Evolutionary conservation across 1,140 invertebrate species (phyloP).

Genomic region (Harpegnathos saltator): DNA sequence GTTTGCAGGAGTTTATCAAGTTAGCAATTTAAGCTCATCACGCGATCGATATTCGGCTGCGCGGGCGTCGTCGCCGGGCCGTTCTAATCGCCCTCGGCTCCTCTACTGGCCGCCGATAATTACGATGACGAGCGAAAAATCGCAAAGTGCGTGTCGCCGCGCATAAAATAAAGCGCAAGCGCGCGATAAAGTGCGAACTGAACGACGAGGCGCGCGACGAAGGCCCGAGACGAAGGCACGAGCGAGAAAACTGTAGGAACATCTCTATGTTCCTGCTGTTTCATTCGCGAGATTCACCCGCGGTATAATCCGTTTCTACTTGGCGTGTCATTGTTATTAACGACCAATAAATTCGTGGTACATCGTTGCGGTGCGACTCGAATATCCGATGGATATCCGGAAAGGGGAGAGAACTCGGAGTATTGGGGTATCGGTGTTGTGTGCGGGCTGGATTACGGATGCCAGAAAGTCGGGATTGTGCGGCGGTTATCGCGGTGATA

Average conservation of each 20-base stretch:
- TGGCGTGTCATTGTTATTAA: no score
- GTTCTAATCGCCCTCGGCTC: background rate
- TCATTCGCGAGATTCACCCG: no score
- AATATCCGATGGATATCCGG: conserved; percentile 43
- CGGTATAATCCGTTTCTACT: no score
- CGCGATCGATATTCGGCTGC: background rate
- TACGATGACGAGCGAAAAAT: background rate
- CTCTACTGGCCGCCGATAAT: background rate
- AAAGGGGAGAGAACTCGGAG: background rate
- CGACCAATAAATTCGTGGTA: conserved; percentile 16
- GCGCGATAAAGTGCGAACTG: background rate
- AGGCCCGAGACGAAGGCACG: background rate
- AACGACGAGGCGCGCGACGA: background rate
- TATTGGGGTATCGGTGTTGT: background rate
- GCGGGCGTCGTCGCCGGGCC: no score
- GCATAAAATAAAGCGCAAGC: background rate
- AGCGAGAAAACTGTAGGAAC: background rate
- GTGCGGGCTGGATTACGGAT: conserved; percentile 26
- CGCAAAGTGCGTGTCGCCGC: background rate
- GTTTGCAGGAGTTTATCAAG: background rate
- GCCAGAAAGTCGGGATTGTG: conserved; percentile 30
- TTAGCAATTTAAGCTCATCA: background rate
- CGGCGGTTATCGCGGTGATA: conserved; percentile 20
- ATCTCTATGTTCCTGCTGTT: no score
- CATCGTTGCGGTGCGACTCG: conserved; percentile 18